Conservation (phyloP, 2,888 invertebrate genomes). For the Tortrix viridana region DNA sequence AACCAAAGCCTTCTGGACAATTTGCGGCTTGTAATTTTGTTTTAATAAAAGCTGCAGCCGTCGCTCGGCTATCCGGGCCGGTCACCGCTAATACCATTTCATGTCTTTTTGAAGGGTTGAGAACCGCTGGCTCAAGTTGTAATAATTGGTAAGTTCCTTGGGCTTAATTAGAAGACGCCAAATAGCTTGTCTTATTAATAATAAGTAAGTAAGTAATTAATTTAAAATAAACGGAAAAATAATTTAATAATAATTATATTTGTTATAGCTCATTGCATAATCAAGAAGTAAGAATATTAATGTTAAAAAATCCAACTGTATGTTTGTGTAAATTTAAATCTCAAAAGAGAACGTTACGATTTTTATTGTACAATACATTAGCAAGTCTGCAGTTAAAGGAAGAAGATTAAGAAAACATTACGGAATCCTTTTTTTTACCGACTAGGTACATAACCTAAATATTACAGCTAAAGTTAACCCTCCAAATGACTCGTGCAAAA, state of each 20-base stretch:
- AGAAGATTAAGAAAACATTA: too few relatives aligned
- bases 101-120: conserved; percentile 78
- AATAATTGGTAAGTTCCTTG: conserved; percentile 13
- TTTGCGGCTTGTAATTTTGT: conserved; percentile 80
- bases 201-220: too few relatives aligned
- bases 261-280: too few relatives aligned
- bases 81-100: conserved; percentile 79
- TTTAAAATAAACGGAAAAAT: too few relatives aligned
- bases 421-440: too few relatives aligned
- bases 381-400: too few relatives aligned
- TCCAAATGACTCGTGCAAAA: conserved; percentile 70
- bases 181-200: background rate
- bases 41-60: conserved; percentile 82
- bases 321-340: too few relatives aligned
- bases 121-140: conserved; percentile 60
- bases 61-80: conserved; percentile 72
- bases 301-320: too few relatives aligned
- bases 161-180: background rate
- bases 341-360: too few relatives aligned
- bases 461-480: conserved; percentile 53
- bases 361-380: too few relatives aligned
- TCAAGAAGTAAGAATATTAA: too few relatives aligned
- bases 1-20: conserved; percentile 62
- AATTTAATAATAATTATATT: too few relatives aligned
- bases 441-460: background rate